Base-by-base conservation (phyloP, 2,113 vertebrate genomes). In the Sturnus vulgaris region DNA sequence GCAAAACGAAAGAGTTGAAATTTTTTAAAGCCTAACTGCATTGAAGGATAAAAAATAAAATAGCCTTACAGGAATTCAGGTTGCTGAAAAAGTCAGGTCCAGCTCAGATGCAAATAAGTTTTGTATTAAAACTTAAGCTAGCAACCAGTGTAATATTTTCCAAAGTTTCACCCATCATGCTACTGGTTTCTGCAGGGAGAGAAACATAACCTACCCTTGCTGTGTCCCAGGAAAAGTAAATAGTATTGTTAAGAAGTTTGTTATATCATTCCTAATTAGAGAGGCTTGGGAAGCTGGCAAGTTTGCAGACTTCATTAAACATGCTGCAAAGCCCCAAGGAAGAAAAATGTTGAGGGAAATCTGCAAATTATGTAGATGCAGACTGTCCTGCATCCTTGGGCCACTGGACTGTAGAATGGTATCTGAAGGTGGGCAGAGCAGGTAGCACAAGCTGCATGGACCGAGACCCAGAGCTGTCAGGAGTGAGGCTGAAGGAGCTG, bases 71-170 rank as follows among this genome's bases (percentile, higher is more conserved):
- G 85, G 39, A 94, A 93, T 93, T 96, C 91, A 88, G 46, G 24
- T 95, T 93, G 61, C 78, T 94, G 83, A 91, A 95, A 86, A 86
- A 88, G 86, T 97, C 66, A 95, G 50, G 87, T 88, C 82, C 57
- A 94, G 40, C 71, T 84, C 87, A 94, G 96, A 94, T 80, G 66
- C 30, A 92, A 95, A 50, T 78, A 65, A 98, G 95, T 92, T 97
- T 98, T 96, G 80, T 91, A 96, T 96, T 97, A 97, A 95, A 94
- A 82, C 15, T 95, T 96, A 77, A 97, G 89, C 86, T 97, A 92
- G 35, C 77, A 95, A 47, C 46, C 85, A 83, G 71, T 96, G 60
- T 96, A 94, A 70, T 86, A 80, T 93, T 92, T 97, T 71, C 65
- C 89, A 76, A 96, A 95, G 84, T 96, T 97, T 89, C 96, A 96